Percentiles rank a stretch among this genome's conserved stretches.
These are phyloP conservation scores for Cepphus grylle DNA, from an alignment of 2,113 vertebrate genomes.

Conservation along the genomic window DNA sequence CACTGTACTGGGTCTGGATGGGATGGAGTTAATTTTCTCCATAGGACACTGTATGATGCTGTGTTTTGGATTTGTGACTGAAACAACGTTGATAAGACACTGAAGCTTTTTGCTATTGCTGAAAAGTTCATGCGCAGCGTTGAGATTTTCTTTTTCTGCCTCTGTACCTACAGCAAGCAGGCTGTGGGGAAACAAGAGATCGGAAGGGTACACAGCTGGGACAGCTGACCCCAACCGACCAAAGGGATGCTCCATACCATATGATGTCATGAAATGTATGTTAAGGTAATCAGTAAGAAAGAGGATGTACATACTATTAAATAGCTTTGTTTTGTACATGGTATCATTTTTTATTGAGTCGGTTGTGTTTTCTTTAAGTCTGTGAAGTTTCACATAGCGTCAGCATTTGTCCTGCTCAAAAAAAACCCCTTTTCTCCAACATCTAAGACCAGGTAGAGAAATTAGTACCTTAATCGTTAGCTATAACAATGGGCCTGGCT, in stretches of 20 bases:
- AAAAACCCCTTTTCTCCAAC: neutral
- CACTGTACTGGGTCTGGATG: fast-evolving
- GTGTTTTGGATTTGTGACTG: neutral
- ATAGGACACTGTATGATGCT: neutral
- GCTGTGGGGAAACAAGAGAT: fast-evolving
- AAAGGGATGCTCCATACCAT: neutral
- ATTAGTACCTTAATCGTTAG: neutral
- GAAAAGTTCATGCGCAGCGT: neutral
- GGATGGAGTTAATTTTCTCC: neutral
- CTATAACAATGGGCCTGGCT: neutral
- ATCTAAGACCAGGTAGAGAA: neutral
- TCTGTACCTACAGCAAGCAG: fast-evolving
- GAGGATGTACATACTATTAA: neutral
- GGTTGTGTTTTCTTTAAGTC: neutral
- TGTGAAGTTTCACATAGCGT: neutral
- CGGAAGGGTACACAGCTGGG: neutral
- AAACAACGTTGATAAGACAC: neutral
- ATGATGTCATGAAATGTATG: neutral
- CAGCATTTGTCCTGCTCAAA: neutral
- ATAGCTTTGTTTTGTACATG: neutral
- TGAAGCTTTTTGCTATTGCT: neutral
- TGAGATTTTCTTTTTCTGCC: neutral
- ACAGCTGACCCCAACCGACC: neutral
- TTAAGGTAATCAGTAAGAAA: neutral
- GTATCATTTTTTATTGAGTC: neutral